Percentiles rank a stretch among this genome's conserved stretches.
Conservation (phyloP, 2,888 invertebrate genomes). For the Cryptophagus acutangulus region DNA sequence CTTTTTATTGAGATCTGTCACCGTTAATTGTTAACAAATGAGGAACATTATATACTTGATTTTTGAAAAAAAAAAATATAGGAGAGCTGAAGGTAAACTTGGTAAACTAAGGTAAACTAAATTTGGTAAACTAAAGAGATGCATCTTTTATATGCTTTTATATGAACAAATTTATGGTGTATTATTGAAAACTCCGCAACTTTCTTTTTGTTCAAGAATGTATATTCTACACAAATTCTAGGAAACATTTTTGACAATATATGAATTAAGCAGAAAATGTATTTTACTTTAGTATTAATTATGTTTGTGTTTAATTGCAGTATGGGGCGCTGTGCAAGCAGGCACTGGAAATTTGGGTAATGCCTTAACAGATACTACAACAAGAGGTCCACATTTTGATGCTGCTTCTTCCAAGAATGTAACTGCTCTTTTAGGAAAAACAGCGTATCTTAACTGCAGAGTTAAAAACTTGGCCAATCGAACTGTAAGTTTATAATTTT, state of each 20-base stretch:
- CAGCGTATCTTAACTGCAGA: conserved; percentile 83
- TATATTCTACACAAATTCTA: too few relatives aligned
- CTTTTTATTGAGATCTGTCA: too few relatives aligned
- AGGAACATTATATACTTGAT: too few relatives aligned
- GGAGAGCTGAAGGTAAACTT: too few relatives aligned
- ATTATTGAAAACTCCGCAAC: too few relatives aligned
- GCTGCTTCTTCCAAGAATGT: conserved; percentile 51
- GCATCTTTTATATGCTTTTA: too few relatives aligned
- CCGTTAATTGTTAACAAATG: too few relatives aligned
- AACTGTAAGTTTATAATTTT: conserved; percentile 63
- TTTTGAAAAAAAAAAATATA: too few relatives aligned
- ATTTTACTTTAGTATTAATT: background rate
- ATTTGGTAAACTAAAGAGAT: too few relatives aligned
- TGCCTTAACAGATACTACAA: conserved; percentile 38
- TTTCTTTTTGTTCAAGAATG: too few relatives aligned
- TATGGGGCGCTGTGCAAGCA: conserved; percentile 37
- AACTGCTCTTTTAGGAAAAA: conserved; percentile 82
- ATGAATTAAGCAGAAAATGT: conserved; percentile 2
- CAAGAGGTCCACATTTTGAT: conserved; percentile 47
- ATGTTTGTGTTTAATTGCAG: conserved; percentile 32
- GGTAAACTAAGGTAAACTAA: too few relatives aligned
- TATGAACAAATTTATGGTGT: too few relatives aligned
- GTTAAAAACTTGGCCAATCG: conserved; percentile 88
- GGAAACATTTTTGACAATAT: background rate
- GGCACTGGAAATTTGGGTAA: conserved; percentile 38